Percentiles rank a stretch among this genome's conserved stretches.
Evolutionary conservation across 2,888 invertebrate genomes (phyloP).

Genomic region (Myopa testacea): DNA sequence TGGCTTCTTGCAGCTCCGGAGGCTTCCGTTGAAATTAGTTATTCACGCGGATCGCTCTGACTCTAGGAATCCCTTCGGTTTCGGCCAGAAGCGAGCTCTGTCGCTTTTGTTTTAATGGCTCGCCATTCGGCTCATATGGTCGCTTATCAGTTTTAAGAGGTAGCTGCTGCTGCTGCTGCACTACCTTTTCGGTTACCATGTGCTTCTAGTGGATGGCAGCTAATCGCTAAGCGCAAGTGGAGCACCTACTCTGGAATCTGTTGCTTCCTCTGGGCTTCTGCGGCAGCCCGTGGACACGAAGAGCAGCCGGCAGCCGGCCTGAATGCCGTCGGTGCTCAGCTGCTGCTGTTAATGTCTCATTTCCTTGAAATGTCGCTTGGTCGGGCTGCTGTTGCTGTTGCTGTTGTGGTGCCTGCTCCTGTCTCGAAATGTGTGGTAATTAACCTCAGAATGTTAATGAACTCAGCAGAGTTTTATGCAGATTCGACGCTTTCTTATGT

Average conservation of each 20-base stretch:
- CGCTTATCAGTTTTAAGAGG: constrained; percentile 55
- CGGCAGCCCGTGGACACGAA: constrained; percentile 33
- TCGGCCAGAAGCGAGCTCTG: constrained; percentile 52
- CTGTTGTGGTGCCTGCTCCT: background rate
- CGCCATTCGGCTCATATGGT: constrained; percentile 38
- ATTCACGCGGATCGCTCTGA: constrained; percentile 65
- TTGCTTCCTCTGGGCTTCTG: constrained; percentile 11
- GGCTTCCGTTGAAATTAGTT: constrained; percentile 67
- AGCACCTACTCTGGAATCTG: constrained; percentile 39
- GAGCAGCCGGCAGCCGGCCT: background rate
- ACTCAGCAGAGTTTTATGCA: constrained; percentile 43
- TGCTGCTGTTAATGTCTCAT: constrained; percentile 53
- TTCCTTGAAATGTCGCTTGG: constrained; percentile 57
- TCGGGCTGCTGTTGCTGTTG: background rate
- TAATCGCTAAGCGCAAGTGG: constrained; percentile 43
- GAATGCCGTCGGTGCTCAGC: background rate
- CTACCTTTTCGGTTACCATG: background rate
- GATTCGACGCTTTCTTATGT: constrained; percentile 8
- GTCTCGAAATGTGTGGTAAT: constrained; percentile 60
- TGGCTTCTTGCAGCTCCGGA: constrained; percentile 40
- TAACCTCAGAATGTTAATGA: constrained; percentile 62
- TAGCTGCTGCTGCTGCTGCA: background rate
- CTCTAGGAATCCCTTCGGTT: constrained; percentile 42
- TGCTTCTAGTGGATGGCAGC: background rate
- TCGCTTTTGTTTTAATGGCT: constrained; percentile 66